Conservation (phyloP, 2,113 vertebrate species). For the Laterallus jamaicensis region DNA sequence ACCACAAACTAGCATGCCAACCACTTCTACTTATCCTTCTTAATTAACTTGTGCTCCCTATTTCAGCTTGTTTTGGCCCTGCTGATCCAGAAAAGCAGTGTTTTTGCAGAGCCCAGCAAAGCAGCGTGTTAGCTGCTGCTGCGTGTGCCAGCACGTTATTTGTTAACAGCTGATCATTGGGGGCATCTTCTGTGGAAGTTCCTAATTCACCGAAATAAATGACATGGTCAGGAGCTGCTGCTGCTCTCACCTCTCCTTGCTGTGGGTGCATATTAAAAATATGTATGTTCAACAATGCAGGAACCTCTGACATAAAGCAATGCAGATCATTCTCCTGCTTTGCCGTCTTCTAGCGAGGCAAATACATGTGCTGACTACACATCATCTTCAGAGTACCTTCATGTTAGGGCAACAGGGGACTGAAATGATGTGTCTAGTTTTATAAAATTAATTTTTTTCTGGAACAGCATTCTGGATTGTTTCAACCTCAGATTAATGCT, state of each 20-base stretch:
- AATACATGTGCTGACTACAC: not conserved
- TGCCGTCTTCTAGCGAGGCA: not conserved
- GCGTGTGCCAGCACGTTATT: not conserved
- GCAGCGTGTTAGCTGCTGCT: not conserved
- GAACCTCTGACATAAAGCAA: not conserved
- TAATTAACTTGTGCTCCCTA: slow-evolving; percentile 5
- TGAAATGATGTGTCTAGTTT: not conserved
- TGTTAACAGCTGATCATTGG: not conserved
- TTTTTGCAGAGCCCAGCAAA: not conserved
- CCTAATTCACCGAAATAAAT: not conserved
- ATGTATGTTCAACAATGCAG: not conserved
- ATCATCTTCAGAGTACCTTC: not conserved
- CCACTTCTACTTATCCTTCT: not conserved
- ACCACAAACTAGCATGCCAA: not conserved
- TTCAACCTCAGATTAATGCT: not conserved
- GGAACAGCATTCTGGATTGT: not conserved
- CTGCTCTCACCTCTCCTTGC: not conserved
- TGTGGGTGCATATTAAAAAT: not conserved
- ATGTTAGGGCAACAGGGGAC: not conserved
- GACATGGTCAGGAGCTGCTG: not conserved
- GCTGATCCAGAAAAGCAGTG: slow-evolving; percentile 31
- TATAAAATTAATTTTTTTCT: not conserved
- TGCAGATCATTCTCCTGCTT: not conserved
- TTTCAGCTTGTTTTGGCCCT: slow-evolving; percentile 16
- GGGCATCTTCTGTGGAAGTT: not conserved